These are phyloP conservation scores for Pseudobourletiella spinata DNA, from an alignment of 1,140 invertebrate genomes.

Conservation along the genomic window DNA sequence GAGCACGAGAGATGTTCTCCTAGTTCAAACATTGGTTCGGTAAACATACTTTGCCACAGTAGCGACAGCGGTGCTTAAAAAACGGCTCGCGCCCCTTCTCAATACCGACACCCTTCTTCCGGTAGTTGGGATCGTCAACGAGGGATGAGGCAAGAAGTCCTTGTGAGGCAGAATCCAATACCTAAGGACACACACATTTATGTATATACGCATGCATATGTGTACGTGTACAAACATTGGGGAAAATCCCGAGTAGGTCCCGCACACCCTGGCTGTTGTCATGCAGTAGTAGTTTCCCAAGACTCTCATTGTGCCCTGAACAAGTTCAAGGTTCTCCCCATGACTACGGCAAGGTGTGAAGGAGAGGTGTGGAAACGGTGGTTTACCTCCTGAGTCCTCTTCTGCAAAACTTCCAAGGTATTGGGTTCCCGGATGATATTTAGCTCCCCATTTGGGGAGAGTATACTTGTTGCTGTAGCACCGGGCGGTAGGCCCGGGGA, in stretches of 20 bases:
- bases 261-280: too few relatives aligned
- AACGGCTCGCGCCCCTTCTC: conserved; percentile 83
- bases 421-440: conserved; percentile 44
- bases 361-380: too few relatives aligned
- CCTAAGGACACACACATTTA: too few relatives aligned
- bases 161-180: conserved; percentile 82
- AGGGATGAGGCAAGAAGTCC: conserved; percentile 77
- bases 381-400: conserved; percentile 68
- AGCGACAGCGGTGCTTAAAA: conserved; percentile 93
- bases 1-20: too few relatives aligned
- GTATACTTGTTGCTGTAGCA: neutral
- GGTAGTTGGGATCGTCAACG: conserved; percentile 68
- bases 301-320: too few relatives aligned
- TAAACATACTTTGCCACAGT: conserved; percentile 94
- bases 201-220: too few relatives aligned
- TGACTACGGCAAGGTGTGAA: too few relatives aligned
- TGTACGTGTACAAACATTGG: too few relatives aligned
- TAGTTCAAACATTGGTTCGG: too few relatives aligned
- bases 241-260: too few relatives aligned
- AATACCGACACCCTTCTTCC: conserved; percentile 57
- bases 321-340: too few relatives aligned
- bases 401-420: conserved; percentile 81
- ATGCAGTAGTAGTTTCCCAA: too few relatives aligned
- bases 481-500: conserved; percentile 23
- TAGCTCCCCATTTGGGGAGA: neutral